Conservation (phyloP, 2,113 vertebrate genomes). For the Corvus cornix region DNA sequence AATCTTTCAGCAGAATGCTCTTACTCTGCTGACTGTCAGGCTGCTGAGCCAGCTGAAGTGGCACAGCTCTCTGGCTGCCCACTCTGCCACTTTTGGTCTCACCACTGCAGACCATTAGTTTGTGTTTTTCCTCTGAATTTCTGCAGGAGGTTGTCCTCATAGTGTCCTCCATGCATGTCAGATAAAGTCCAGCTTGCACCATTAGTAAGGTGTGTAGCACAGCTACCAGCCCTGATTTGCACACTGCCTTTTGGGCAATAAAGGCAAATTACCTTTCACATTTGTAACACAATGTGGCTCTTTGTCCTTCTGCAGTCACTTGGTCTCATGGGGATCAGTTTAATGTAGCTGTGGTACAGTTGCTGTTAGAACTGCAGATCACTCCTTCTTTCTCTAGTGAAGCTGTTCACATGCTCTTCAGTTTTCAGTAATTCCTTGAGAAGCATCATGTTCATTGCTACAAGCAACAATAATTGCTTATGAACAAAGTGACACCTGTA, state of each 20-base stretch:
- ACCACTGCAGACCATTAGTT: neutral
- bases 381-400: neutral
- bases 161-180: neutral
- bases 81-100: neutral
- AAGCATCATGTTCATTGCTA: neutral
- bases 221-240: neutral
- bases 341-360: neutral
- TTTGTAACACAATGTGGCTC: neutral
- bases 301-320: neutral
- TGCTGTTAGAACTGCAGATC: neutral
- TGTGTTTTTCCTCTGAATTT: neutral
- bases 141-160: neutral
- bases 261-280: neutral
- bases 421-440: neutral
- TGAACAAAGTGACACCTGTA: neutral
- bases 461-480: fast-evolving
- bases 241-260: neutral
- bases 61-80: neutral
- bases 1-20: neutral
- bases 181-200: neutral
- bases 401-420: neutral
- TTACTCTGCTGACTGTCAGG: neutral
- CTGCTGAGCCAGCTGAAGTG: neutral
- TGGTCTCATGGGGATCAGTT: neutral
- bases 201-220: neutral